These are phyloP conservation scores for Rhamphomyia laevipes DNA, from an alignment of 2,888 invertebrate genomes.

Conservation along the genomic window DNA sequence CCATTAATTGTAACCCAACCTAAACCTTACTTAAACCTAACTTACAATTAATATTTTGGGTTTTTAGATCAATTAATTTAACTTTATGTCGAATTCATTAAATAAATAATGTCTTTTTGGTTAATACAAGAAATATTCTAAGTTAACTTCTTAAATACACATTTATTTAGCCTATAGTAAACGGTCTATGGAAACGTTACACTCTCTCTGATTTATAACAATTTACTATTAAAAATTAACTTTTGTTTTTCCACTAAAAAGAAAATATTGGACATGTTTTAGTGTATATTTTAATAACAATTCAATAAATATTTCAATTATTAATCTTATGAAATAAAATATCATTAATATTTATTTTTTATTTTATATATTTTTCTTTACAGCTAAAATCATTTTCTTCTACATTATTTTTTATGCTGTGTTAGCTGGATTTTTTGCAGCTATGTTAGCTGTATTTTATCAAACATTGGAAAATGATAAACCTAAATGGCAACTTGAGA, in stretches of 20 bases:
- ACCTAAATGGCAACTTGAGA: constrained; percentile 83
- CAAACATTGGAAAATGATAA: constrained; percentile 73
- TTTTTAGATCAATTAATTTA: too few species aligned
- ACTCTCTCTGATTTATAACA: too few species aligned
- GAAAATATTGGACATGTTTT: background rate
- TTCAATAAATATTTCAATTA: background rate
- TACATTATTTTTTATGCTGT: constrained; percentile 91
- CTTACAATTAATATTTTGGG: too few species aligned
- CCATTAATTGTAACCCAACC: too few species aligned
- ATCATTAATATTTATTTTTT: background rate
- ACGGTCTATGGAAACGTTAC: too few species aligned
- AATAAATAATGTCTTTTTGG: too few species aligned
- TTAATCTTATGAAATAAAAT: too few species aligned
- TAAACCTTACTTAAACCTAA: too few species aligned
- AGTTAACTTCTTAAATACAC: too few species aligned
- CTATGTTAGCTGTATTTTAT: constrained; percentile 89
- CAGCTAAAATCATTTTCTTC: constrained; percentile 92
- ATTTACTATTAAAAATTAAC: constrained; percentile 9
- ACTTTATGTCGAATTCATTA: too few species aligned
- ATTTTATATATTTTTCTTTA: constrained; percentile 29
- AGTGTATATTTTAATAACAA: background rate
- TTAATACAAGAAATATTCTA: too few species aligned
- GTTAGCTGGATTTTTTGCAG: constrained; percentile 88
- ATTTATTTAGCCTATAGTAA: too few species aligned
- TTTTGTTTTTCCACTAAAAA: constrained; percentile 1